Conservation (phyloP, 1,140 invertebrate species). For the Diprion similis region DNA sequence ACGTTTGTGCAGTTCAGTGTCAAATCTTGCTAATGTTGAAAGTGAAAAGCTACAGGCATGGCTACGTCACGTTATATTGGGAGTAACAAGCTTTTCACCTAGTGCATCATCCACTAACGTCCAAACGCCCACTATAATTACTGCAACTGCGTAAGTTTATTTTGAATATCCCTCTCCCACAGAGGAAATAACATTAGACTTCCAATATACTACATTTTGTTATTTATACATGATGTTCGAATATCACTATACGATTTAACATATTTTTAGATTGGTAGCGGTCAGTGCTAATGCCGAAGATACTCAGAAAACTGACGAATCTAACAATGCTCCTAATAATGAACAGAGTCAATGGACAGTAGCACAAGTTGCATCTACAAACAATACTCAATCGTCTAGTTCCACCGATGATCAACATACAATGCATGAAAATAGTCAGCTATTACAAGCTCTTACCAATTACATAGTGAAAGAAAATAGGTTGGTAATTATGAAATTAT, state of each 20-base stretch:
- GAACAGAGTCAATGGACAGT: conserved; percentile 46
- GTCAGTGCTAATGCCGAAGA: conserved; percentile 31
- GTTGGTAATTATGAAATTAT: conserved; percentile 40
- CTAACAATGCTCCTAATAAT: conserved; percentile 39
- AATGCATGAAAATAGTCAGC: conserved; percentile 73
- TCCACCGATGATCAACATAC: conserved; percentile 58
- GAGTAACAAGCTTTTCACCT: conserved; percentile 56
- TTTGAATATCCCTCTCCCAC: conserved; percentile 5
- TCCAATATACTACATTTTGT: not conserved
- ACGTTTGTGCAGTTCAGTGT: conserved; percentile 72
- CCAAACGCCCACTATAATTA: conserved; percentile 50
- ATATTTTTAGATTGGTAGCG: conserved; percentile 20
- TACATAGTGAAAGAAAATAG: conserved; percentile 79
- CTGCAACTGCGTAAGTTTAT: conserved; percentile 21
- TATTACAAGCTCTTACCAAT: conserved; percentile 75
- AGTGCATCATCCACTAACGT: conserved; percentile 57
- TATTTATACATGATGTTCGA: too few species aligned
- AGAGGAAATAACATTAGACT: conserved; percentile 16
- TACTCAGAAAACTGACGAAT: conserved; percentile 37
- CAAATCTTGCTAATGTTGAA: conserved; percentile 72
- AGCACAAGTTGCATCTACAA: conserved; percentile 36
- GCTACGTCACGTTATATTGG: conserved; percentile 73
- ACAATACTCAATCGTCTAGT: conserved; percentile 39
- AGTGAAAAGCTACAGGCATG: conserved; percentile 71
- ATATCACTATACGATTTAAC: too few species aligned